A percentile compares a stretch with the other conserved stretches of the same genome.
These are phyloP conservation scores for Polymixis flavicincta DNA, from an alignment of 2,888 invertebrate genomes.

Conservation along the genomic window DNA sequence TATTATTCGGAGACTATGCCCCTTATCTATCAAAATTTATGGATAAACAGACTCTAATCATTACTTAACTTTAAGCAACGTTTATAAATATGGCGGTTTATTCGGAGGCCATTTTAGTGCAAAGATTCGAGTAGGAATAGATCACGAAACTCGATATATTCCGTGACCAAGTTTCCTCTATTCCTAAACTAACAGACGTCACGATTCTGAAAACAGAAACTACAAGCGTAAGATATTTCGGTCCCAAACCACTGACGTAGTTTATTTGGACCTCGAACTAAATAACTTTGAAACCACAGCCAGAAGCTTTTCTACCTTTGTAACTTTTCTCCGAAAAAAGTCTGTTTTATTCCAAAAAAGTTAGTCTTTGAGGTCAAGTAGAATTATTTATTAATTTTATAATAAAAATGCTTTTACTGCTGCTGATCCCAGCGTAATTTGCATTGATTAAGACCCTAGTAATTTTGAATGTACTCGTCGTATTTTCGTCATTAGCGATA, in stretches of 20 bases:
- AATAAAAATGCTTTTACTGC: neutral
- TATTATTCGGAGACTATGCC: too few species aligned
- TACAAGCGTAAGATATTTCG: constrained; percentile 32
- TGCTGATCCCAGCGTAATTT: neutral
- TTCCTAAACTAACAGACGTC: constrained; percentile 29
- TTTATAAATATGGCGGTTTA: too few species aligned
- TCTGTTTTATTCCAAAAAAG: neutral
- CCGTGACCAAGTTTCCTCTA: constrained; percentile 1
- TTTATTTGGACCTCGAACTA: constrained; percentile 2
- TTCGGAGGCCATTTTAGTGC: too few species aligned
- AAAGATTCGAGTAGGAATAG: neutral
- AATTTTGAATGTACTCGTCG: too few species aligned
- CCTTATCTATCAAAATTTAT: too few species aligned
- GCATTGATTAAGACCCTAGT: too few species aligned
- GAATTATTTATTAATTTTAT: neutral
- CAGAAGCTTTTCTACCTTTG: constrained; percentile 4
- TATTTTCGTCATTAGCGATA: too few species aligned
- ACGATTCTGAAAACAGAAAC: neutral
- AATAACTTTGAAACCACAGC: constrained; percentile 27
- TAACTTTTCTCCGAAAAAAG: constrained; percentile 3
- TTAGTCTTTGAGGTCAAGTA: neutral
- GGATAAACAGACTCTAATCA: too few species aligned
- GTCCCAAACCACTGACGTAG: constrained; percentile 30
- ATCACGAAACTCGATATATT: constrained; percentile 27
- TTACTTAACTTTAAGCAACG: too few species aligned